Evolutionary conservation across 2,888 invertebrate genomes (phyloP).

Genomic region (Eupithecia abbreviata): DNA sequence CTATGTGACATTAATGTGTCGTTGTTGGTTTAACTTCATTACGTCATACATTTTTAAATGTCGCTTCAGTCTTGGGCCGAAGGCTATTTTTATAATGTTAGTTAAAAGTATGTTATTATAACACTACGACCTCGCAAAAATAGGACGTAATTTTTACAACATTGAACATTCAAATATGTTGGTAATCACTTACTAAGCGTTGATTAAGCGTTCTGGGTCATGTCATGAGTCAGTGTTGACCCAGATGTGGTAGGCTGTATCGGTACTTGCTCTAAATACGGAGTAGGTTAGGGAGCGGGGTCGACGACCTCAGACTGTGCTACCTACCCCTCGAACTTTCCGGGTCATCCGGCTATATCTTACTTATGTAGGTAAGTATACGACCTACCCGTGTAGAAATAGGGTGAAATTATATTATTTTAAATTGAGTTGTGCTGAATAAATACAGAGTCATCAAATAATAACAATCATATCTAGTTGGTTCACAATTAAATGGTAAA

Average conservation of each 20-base stretch:
- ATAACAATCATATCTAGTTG: neutral
- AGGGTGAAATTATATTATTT: constrained; percentile 18
- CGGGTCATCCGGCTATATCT: constrained; percentile 56
- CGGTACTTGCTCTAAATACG: constrained; percentile 78
- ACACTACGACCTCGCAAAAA: constrained; percentile 45
- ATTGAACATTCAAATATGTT: constrained; percentile 45
- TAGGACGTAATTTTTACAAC: constrained; percentile 48
- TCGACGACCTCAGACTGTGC: constrained; percentile 69
- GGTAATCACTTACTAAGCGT: constrained; percentile 54
- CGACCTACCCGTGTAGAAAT: constrained; percentile 26
- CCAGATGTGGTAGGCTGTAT: constrained; percentile 76
- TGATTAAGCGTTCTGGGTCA: constrained; percentile 72
- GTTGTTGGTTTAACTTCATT: constrained; percentile 29
- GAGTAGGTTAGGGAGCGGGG: constrained; percentile 81
- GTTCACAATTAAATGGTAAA: neutral
- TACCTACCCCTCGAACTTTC: constrained; percentile 63
- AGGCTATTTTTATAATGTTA: constrained; percentile 43
- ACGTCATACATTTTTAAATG: constrained; percentile 36
- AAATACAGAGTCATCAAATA: neutral
- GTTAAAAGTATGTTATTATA: constrained; percentile 46
- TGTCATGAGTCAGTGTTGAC: constrained; percentile 75
- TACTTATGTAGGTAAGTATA: constrained; percentile 1
- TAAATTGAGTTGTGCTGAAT: neutral
- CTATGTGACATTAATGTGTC: constrained; percentile 24
- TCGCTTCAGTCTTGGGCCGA: constrained; percentile 41